Base-by-base conservation (phyloP, 1,140 invertebrate species). In the Laodelphax striatellus region DNA sequence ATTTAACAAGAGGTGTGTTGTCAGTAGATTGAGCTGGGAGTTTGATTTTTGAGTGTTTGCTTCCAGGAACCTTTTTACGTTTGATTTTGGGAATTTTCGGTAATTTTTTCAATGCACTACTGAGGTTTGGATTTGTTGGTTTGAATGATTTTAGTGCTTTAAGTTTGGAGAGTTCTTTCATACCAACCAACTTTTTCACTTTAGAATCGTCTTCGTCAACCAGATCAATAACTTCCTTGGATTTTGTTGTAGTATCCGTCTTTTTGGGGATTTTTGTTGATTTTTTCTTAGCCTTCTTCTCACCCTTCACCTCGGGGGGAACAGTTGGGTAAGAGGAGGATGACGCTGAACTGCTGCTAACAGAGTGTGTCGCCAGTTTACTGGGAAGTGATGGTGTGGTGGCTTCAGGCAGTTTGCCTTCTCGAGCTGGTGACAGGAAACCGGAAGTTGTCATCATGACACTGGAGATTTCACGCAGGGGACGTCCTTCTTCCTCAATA, bases 371-470 rank as follows among this genome's bases (percentile, higher is more conserved):
- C 16, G 21, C 34, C 10, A 38, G 10, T 58, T 71, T 69, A 42
- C 55, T 63, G 21, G 59, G 69, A 41, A 76, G 72, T 57, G 82
- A 77, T 8, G 93, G 93, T 24, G 89, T 83, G 66, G 85, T 79
- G 8, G 89, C 78, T 73, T 97, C 92, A 13, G 94, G 91, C 4
- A 94, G 69, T 74, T 92, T 93, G 5, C 94, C 94, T 77, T 94
- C 92, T 57, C 90, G 75, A 4, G 90, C 89, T 2, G 93, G 91
- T 0, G 92, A 94, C 55, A 97, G 78, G 73, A 92, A 94, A 5
- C 94, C 94, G 31, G 90, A 89, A 46, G 89, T 88, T 0, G 92
- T 94, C 92, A 97, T 96, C 76, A 94, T 92, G 1, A 96, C 92
- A 77, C 91, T 94, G 64, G 85, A 89, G 58, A 97, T 91, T 78